Base-by-base conservation (phyloP, 2,797 vertebrate species). In the Fundulus diaphanus region DNA sequence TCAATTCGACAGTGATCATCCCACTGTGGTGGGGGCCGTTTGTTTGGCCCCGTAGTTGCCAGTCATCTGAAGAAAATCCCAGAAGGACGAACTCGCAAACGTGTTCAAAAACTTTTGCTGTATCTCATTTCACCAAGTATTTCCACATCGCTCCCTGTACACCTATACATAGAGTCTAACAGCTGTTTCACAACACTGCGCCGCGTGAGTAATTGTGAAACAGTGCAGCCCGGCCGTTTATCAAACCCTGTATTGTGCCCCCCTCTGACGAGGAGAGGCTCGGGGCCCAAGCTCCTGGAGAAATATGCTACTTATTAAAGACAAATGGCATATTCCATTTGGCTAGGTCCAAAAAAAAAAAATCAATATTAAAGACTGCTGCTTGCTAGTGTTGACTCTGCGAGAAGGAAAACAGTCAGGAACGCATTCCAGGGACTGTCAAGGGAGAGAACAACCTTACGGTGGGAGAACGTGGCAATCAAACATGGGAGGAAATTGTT, bases 281-380 rank as follows among this genome's bases (percentile, higher is more conserved):
- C 1, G 2, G 78, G 71, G 68, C 74, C 73, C 63, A 65, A 86
- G 61, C 68, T 51, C 70, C 40, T 59, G 40, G 74, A 73, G 77
- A 90, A 87, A 89, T 74, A 78, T 90, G 84, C 85, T 85, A 71
- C 83, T 82, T 91, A 91, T 82, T 77, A 90, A 67, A 81, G 80
- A 83, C 70, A 83, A 85, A 90, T 70, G 66, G 79, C 59, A 81
- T 67, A 80, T 81, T 85, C 69, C 67, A 80, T 54, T 69, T 65
- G 2, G 20, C 68, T 73, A 85, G 79, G 75, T 78, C 73, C 68
- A 79, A 67, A 84, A 59, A 79, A n/a, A n/a, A n/a, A n/a, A n/a
- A 82, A 72, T 79, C 42, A 81, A 82, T 29, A 70, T 72, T 80
- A 77, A 87, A 87, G 61, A 68, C 84, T 86, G 86, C 79, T 88